A percentile compares a stretch with the other conserved stretches of the same genome.
phyloP scores from a whole-genome alignment of 2,113 vertebrate species.

The Barbus barbus region DNA sequence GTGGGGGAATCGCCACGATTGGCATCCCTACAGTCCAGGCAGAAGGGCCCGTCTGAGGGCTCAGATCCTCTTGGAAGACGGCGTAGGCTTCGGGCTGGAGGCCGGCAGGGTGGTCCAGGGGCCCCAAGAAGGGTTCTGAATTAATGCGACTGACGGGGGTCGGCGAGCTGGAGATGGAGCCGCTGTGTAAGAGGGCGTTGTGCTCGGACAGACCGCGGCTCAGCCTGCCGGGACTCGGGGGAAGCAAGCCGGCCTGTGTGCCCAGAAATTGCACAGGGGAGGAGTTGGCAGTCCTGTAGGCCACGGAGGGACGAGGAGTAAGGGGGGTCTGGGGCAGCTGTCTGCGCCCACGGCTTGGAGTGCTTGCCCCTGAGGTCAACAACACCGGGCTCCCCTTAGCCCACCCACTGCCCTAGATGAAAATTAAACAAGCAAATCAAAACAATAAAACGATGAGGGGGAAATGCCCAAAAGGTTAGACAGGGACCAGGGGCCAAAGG shows the following conservation, averaged over 20 bases:
- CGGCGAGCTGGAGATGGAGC: slow-evolving; percentile 71
- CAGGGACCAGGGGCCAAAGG: not conserved
- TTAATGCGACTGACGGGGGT: slow-evolving; percentile 80
- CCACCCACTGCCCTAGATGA: slow-evolving; percentile 91
- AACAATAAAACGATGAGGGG: slow-evolving; percentile 74
- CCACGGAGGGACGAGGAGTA: slow-evolving; percentile 72
- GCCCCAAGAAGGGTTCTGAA: slow-evolving; percentile 88
- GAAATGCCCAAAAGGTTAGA: slow-evolving; percentile 53
- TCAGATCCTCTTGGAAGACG: slow-evolving; percentile 79
- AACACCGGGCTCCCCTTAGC: slow-evolving; percentile 85
- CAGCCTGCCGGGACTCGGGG: slow-evolving; percentile 83
- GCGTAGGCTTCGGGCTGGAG: slow-evolving; percentile 82
- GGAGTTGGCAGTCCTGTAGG: slow-evolving; percentile 93
- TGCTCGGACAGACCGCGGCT: slow-evolving; percentile 91
- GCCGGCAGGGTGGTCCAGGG: slow-evolving; percentile 62
- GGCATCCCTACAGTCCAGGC: slow-evolving; percentile 80
- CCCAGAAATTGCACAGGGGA: slow-evolving; percentile 86
- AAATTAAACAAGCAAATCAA: slow-evolving; percentile 89
- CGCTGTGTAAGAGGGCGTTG: slow-evolving; percentile 81
- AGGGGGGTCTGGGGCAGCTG: slow-evolving; percentile 89
- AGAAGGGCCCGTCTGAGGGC: slow-evolving; percentile 71
- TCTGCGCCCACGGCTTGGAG: slow-evolving; percentile 87
- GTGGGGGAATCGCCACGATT: slow-evolving; percentile 81
- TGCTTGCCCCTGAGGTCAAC: slow-evolving; percentile 88
- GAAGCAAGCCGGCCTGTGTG: slow-evolving; percentile 68